phyloP scores from a whole-genome alignment of 2,888 invertebrate species.

The Dryocosmus kuriphilus region DNA sequence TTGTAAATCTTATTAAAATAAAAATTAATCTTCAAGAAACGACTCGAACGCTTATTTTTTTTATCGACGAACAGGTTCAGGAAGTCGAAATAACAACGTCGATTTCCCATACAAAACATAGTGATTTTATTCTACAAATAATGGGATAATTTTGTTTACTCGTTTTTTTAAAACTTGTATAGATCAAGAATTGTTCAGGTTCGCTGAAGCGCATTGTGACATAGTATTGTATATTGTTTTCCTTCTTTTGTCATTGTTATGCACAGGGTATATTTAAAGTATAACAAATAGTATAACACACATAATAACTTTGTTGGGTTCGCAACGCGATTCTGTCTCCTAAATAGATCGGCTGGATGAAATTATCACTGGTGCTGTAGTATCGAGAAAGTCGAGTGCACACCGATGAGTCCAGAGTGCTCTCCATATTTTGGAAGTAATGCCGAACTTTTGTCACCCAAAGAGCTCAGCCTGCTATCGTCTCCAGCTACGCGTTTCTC shows the following conservation, averaged over 20 bases:
- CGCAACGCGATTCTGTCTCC: constrained; percentile 52
- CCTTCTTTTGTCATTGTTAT: constrained; percentile 46
- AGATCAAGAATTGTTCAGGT: constrained; percentile 57
- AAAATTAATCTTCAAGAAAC: background rate
- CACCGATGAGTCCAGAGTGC: constrained; percentile 60
- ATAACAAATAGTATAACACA: constrained; percentile 74
- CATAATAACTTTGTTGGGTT: constrained; percentile 67
- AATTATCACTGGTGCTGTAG: constrained; percentile 63
- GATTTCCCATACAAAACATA: constrained; percentile 77
- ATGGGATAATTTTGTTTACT: constrained; percentile 74
- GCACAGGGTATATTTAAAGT: constrained; percentile 45
- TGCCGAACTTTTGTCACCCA: constrained; percentile 64
- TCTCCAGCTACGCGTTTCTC: constrained; percentile 93
- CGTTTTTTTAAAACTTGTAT: constrained; percentile 66
- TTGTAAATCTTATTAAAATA: background rate
- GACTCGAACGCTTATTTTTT: constrained; percentile 52
- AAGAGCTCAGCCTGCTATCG: constrained; percentile 82
- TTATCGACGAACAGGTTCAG: constrained; percentile 47
- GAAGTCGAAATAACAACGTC: constrained; percentile 33
- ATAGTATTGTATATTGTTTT: constrained; percentile 51
- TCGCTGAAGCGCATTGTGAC: constrained; percentile 50
- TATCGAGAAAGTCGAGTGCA: constrained; percentile 61
- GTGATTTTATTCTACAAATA: constrained; percentile 78
- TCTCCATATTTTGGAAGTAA: constrained; percentile 62
- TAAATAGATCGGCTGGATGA: constrained; percentile 64